These are phyloP conservation scores for Synergus gifuensis DNA, from an alignment of 2,888 invertebrate genomes.

Conservation along the genomic window DNA sequence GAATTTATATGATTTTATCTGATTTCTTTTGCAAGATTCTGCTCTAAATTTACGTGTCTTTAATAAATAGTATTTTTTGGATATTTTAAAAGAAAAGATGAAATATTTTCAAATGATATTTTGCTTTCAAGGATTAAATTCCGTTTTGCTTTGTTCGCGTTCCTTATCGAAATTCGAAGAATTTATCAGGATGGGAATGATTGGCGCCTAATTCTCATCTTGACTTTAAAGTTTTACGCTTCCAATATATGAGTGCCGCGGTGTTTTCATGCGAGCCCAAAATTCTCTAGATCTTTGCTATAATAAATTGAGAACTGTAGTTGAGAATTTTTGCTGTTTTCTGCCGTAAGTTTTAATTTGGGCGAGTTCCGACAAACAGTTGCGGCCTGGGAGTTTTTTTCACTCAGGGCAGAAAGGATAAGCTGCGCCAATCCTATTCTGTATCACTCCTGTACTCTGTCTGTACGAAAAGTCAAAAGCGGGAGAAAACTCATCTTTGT, in stretches of 20 bases:
- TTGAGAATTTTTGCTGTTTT: not conserved
- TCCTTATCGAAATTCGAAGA: slow-evolving; percentile 21
- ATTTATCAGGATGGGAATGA: slow-evolving; percentile 16
- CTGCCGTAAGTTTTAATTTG: slow-evolving; percentile 36
- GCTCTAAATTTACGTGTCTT: not conserved
- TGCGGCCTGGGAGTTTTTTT: slow-evolving; percentile 54
- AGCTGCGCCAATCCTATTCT: slow-evolving; percentile 54
- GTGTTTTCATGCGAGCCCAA: slow-evolving; percentile 32
- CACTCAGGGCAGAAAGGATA: slow-evolving; percentile 64
- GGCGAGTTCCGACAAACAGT: slow-evolving; percentile 26
- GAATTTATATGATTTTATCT: not conserved
- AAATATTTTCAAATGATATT: not conserved
- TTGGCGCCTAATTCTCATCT: slow-evolving; percentile 38
- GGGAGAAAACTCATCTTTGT: slow-evolving; percentile 22
- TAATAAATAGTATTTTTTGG: not conserved
- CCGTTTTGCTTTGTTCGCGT: slow-evolving; percentile 15
- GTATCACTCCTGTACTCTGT: slow-evolving; percentile 41
- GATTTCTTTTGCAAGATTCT: not conserved
- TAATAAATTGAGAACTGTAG: slow-evolving; percentile 13
- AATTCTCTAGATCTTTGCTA: slow-evolving; percentile 12
- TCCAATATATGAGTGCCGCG: slow-evolving; percentile 8
- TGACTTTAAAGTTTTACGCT: slow-evolving; percentile 30
- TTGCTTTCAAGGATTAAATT: not conserved
- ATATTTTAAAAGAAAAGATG: not conserved
- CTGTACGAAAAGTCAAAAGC: not conserved